These are phyloP conservation scores for Hiodon tergisus DNA, from an alignment of 2,113 vertebrate species.

Conservation along the genomic window DNA sequence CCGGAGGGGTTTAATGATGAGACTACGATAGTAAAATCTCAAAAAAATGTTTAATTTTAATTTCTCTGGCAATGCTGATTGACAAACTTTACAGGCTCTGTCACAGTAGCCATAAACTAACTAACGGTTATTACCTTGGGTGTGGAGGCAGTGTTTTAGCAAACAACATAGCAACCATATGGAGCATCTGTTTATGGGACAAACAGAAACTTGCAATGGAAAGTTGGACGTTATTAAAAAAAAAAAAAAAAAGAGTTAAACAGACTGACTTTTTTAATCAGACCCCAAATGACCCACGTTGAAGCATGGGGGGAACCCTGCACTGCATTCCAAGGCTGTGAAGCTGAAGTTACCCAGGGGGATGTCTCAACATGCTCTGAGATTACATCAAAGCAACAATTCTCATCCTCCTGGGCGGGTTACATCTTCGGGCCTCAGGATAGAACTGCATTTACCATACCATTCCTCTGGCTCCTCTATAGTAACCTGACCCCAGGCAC, in stretches of 20 bases:
- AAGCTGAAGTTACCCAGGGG: conserved; percentile 38
- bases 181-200: conserved; percentile 21
- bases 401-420: too few species aligned
- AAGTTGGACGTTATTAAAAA: not conserved
- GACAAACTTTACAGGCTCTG: not conserved
- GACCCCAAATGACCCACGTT: not conserved
- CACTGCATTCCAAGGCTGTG: conserved; percentile 49
- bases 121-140: not conserved
- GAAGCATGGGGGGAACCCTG: conserved; percentile 39
- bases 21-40: conserved; percentile 3
- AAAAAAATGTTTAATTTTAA: not conserved
- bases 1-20: not conserved
- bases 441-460: not conserved
- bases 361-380: conserved; percentile 48
- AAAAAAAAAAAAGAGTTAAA: not conserved
- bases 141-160: not conserved
- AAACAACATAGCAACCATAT: conserved; percentile 16
- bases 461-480: not conserved
- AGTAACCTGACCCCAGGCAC: not conserved
- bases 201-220: conserved; percentile 17
- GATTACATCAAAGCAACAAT: conserved; percentile 24
- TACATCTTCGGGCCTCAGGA: too few species aligned
- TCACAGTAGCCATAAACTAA: conserved; percentile 2
- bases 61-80: not conserved
- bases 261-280: not conserved